Evolutionary conservation across 2,888 invertebrate species (phyloP).

Genomic region (Alloscopus bannaensis): DNA sequence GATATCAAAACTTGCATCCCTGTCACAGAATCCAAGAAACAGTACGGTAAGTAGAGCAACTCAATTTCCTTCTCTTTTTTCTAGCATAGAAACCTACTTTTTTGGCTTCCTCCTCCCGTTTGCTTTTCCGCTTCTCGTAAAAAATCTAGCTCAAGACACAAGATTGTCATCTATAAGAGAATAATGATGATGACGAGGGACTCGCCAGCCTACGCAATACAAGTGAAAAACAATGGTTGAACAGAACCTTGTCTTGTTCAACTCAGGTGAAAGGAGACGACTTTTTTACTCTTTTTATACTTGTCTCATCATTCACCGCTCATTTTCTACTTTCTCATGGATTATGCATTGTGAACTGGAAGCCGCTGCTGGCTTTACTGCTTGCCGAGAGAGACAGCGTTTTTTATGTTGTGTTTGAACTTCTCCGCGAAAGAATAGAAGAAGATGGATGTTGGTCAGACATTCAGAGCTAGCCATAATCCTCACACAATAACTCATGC

Average conservation of each 20-base stretch:
- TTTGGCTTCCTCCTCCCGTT: not conserved
- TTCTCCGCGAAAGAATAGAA: not conserved
- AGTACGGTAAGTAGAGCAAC: constrained; percentile 81
- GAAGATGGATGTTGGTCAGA: constrained; percentile 18
- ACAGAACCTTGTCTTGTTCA: too few species aligned
- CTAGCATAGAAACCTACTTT: not conserved
- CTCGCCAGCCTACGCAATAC: too few species aligned
- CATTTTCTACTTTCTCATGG: constrained; percentile 25
- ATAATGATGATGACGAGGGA: too few species aligned
- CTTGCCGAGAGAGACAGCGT: too few species aligned
- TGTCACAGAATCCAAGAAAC: constrained; percentile 85
- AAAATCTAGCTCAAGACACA: too few species aligned
- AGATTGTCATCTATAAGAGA: too few species aligned
- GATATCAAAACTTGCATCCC: constrained; percentile 86
- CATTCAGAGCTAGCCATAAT: constrained; percentile 27
- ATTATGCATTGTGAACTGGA: not conserved
- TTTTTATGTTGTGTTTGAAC: too few species aligned
- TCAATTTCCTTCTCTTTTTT: not conserved
- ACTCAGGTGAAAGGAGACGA: too few species aligned
- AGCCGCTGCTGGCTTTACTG: not conserved
- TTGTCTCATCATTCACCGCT: constrained; percentile 26
- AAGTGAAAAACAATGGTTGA: too few species aligned
- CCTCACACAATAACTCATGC: constrained; percentile 35
- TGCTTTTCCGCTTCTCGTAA: too few species aligned
- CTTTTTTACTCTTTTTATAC: not conserved